phyloP scores from a whole-genome alignment of 1,140 invertebrate species.

The Cydia fagiglandana region DNA sequence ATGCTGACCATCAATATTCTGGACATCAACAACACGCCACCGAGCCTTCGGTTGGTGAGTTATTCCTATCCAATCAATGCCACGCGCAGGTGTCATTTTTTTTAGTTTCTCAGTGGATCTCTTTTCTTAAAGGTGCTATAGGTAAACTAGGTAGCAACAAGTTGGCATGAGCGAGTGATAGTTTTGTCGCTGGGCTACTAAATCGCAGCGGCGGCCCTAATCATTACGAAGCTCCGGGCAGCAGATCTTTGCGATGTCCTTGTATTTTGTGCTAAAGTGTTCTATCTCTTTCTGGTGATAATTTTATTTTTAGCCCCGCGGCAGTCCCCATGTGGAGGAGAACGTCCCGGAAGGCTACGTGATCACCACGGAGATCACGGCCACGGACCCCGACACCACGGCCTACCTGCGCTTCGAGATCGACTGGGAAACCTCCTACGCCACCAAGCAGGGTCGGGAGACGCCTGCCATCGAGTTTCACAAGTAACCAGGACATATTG shows the following conservation, averaged over 20 bases:
- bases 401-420: constrained; percentile 78
- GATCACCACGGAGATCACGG: constrained; percentile 69
- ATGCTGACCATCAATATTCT: constrained; percentile 77
- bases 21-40: constrained; percentile 81
- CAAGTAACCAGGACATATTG: constrained; percentile 42
- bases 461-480: constrained; percentile 52
- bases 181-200: too few species aligned
- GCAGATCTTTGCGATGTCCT: too few species aligned
- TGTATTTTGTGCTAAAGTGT: background rate
- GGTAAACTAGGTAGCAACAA: too few species aligned
- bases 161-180: too few species aligned
- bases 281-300: background rate
- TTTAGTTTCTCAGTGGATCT: too few species aligned
- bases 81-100: too few species aligned
- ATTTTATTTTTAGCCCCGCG: constrained; percentile 55
- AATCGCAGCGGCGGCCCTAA: too few species aligned
- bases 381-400: constrained; percentile 79
- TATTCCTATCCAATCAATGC: too few species aligned
- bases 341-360: constrained; percentile 69
- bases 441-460: constrained; percentile 76
- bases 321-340: constrained; percentile 74
- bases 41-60: constrained; percentile 70
- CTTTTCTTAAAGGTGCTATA: too few species aligned
- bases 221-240: too few species aligned
- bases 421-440: constrained; percentile 78